A percentile compares a stretch with the other conserved stretches of the same genome.
Conservation (phyloP, 2,888 invertebrate genomes). For the Eustalomyia histrio region DNA sequence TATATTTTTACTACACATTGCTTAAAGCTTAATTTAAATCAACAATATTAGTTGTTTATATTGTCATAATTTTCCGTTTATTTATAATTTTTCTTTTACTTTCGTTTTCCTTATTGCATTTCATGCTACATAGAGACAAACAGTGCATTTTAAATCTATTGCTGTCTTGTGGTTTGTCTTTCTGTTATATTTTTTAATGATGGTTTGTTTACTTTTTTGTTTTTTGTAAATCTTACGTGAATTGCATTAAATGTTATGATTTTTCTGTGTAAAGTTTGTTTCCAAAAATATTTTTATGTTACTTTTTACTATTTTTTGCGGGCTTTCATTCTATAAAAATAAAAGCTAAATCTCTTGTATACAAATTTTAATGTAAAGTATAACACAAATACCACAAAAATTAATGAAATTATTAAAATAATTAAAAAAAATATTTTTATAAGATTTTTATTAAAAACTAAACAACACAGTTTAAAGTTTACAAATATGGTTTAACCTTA, state of each 20-base stretch:
- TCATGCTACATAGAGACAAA: slow-evolving; percentile 29
- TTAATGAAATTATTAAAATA: slow-evolving; percentile 4
- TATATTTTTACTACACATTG: background rate
- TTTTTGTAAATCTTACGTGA: slow-evolving; percentile 48
- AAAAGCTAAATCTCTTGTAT: slow-evolving; percentile 34
- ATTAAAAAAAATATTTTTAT: background rate
- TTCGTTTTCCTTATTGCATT: slow-evolving; percentile 50
- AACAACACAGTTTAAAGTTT: background rate
- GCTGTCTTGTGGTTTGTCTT: slow-evolving; percentile 1
- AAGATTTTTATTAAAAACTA: background rate
- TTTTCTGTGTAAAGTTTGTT: background rate
- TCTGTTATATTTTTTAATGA: background rate
- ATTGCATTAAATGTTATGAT: slow-evolving; percentile 19
- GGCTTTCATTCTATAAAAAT: slow-evolving; percentile 33
- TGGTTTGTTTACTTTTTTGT: background rate
- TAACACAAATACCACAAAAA: slow-evolving; percentile 45
- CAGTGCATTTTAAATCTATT: background rate
- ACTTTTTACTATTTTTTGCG: slow-evolving; percentile 31
- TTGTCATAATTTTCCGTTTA: slow-evolving; percentile 16
- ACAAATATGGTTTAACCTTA: background rate
- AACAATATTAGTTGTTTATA: background rate
- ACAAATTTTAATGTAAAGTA: slow-evolving; percentile 34
- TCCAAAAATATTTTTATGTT: slow-evolving; percentile 30
- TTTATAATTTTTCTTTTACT: slow-evolving; percentile 49
- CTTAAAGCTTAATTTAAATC: slow-evolving; percentile 16